phyloP scores from a whole-genome alignment of 2,113 vertebrate species.

The Asarcornis scutulata region DNA sequence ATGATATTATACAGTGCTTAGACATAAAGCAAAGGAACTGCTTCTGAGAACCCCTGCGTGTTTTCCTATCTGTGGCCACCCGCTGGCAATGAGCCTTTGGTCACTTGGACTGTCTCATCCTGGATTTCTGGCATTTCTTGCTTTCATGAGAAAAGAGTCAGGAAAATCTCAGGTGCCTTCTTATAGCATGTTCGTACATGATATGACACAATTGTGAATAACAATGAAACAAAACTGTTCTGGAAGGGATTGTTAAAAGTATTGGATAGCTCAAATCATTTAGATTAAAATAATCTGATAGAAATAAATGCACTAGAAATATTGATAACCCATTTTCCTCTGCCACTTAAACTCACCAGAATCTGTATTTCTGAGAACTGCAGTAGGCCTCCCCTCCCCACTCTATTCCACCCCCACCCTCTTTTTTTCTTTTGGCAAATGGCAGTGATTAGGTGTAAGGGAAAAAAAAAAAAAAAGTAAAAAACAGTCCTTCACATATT shows the following conservation, averaged over 20 bases:
- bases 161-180: background rate
- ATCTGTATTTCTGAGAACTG: background rate
- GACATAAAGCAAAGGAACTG: background rate
- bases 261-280: background rate
- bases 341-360: background rate
- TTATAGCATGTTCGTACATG: background rate
- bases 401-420: background rate
- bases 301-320: background rate
- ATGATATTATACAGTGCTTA: background rate
- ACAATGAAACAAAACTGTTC: background rate
- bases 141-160: background rate
- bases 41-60: background rate
- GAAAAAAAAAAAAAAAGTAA: background rate
- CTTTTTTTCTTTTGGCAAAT: background rate
- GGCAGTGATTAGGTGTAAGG: background rate
- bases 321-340: background rate
- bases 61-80: fast-evolving
- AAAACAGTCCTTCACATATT: background rate
- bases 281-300: background rate
- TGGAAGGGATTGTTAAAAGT: background rate
- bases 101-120: background rate
- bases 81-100: background rate
- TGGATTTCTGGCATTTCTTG: background rate
- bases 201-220: background rate
- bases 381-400: background rate